Evolutionary conservation across 2,113 vertebrate genomes (phyloP), one percentile per base, ranked within the genome.

Genomic region (Lanius collurio): DNA sequence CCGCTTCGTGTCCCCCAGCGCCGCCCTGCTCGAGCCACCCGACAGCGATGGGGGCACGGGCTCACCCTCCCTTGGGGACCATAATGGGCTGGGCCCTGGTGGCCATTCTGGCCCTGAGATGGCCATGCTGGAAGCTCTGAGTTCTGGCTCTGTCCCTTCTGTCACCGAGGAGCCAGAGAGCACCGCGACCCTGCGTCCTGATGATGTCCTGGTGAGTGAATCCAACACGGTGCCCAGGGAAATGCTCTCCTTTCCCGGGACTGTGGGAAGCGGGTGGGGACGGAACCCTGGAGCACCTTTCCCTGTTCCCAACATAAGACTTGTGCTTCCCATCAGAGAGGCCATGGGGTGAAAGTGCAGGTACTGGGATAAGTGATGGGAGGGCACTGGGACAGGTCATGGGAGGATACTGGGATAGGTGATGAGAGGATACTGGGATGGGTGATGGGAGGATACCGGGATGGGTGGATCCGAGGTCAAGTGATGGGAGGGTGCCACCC

Each of bases 121-220:
- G 65, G 95, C 84, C 2, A 18, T 97, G 55, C 96, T 42, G 75
- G 97, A 93, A 53, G 46, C 30, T 6, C 35, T 20, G 4, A 24
- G n/a, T 15, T 39, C 63, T 1, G 42, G 28, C 24, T 16, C 6
- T 4, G 2, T 93, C 3, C 16, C 83, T 13, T 33, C 83, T 49
- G 70, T 5, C 63, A 12, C 75, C 0, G 28, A 90, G 57, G 71
- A 92, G 46, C 23, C 53, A 2, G 81, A 84, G 35, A n/a, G 33
- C 5, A 1, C 8, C 97, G 80, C n/a, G 98, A 95, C 81, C 94
- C 96, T 65, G 97, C 97, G 47, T 95, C 98, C 93, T 89, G 0
- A 85, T 1, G 98, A 98, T 33, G 97, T 96, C 37, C 98, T 98
- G 97, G 99, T 99, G 95, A 99, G 99, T 97, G 87, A 33, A 26